Evolutionary conservation across 2,797 vertebrate species (phyloP).

Genomic region (Typhlichthys eigenmanni): DNA sequence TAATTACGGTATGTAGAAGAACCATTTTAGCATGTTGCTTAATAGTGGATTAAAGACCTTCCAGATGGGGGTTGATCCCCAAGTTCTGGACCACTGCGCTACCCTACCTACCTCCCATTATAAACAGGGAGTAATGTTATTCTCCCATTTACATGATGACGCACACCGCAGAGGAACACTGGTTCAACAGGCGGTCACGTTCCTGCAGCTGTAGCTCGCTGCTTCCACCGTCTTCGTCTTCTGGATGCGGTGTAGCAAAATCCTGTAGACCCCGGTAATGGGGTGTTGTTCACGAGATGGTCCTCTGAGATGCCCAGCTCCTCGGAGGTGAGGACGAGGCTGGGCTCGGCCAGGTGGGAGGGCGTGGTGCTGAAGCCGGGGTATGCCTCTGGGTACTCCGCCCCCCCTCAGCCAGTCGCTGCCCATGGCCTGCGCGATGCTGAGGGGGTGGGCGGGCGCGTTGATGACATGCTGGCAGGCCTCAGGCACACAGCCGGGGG

Average conservation of each 20-base stretch:
- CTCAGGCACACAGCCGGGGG: slow-evolving; percentile 61
- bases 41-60: neutral
- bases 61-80: neutral
- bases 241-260: slow-evolving; percentile 72
- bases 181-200: slow-evolving; percentile 31
- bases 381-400: slow-evolving; percentile 59
- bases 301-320: slow-evolving; percentile 69
- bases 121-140: neutral
- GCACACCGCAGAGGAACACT: slow-evolving; percentile 61
- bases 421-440: slow-evolving; percentile 53
- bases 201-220: slow-evolving; percentile 31
- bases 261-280: slow-evolving; percentile 70
- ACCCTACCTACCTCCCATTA: neutral
- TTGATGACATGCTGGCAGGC: slow-evolving; percentile 69
- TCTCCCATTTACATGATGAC: slow-evolving; percentile 57
- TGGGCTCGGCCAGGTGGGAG: slow-evolving; percentile 45
- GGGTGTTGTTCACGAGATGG: slow-evolving; percentile 65
- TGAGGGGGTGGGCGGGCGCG: slow-evolving; percentile 63
- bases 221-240: slow-evolving; percentile 59
- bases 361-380: slow-evolving; percentile 45
- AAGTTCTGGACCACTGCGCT: neutral
- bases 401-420: slow-evolving; percentile 68
- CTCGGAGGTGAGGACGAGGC: slow-evolving; percentile 46
- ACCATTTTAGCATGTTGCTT: neutral
- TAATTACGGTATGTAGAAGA: too few species aligned